Evolutionary conservation across 2,888 invertebrate species (phyloP), one percentile per base, ranked within the genome.

Genomic region (Nematopogon swammerdamellus): DNA sequence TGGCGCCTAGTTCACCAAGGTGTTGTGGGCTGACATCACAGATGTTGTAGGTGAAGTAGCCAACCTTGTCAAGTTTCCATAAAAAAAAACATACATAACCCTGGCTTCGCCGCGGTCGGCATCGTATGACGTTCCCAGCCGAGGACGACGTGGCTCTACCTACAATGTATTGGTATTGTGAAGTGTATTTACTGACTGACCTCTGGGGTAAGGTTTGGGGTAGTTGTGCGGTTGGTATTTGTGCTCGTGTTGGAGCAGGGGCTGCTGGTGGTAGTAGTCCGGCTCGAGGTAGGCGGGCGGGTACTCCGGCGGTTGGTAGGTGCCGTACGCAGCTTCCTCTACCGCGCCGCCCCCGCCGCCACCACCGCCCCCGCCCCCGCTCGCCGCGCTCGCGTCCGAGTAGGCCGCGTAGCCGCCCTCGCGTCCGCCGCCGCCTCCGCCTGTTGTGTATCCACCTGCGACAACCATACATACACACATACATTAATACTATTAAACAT

Each of bases 221-320:
- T 86, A 86, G 54, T 83, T 80, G 59, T 82, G 82, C 48, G 85
- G 85, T 63, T 89, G 87, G 71, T 88, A 90, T 68, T 91, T 90
- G 62, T 85, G 84, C 64, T 88, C 87, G 64, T 84, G 77, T 53
- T 70, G 67, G 56, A 80, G 70, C 53, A 80, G 63, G 30, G 81
- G 77, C 59, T 86, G 83, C 58, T 87, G 82, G 68, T 91, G 91
- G 71, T 91, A 90, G 70, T 91, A 77, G 63, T 88, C 72, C 75
- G 86, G 68, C 86, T 91, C 69, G 82, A 81, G 72, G 85, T 88
- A 82, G 68, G 67, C 68, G 25, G 63, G 44, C 59, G 80, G 69
- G 68, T 79, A 70, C 67, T 75, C 73, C 50, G 73, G 67, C 59
- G 71, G 72, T 55, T 56, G 59, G 58, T 55, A 57, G 54, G 56